A percentile compares a stretch with the other conserved stretches of the same genome.
Conservation (phyloP, 2,888 invertebrate genomes). For the Diarsia brunnea region DNA sequence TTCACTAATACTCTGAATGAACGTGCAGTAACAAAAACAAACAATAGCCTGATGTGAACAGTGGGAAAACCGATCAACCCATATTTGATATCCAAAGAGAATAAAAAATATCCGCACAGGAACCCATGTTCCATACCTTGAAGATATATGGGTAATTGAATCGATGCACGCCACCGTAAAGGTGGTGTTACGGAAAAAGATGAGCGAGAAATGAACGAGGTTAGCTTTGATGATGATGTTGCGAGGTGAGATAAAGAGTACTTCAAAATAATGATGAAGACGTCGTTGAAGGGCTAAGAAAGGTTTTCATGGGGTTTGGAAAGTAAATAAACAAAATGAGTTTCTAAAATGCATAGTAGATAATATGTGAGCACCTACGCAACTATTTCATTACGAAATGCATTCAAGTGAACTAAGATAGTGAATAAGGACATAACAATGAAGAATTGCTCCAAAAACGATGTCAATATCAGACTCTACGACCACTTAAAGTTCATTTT, state of each 20-base stretch:
- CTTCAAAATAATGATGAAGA: background rate
- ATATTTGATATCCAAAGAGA: slow-evolving; percentile 42
- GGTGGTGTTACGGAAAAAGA: slow-evolving; percentile 26
- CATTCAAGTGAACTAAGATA: slow-evolving; percentile 22
- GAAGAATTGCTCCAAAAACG: slow-evolving; percentile 30
- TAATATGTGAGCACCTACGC: background rate
- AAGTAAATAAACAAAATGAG: too few species aligned
- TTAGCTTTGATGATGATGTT: background rate
- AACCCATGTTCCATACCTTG: slow-evolving; percentile 38
- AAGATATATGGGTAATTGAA: slow-evolving; percentile 73
- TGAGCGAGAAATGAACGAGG: slow-evolving; percentile 35
- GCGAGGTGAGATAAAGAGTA: background rate
- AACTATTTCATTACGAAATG: background rate
- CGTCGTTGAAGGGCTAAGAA: too few species aligned
- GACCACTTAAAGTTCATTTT: slow-evolving; percentile 51
- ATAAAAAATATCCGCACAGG: slow-evolving; percentile 44
- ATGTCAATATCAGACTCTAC: slow-evolving; percentile 47
- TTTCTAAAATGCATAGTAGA: background rate
- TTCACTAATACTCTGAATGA: background rate
- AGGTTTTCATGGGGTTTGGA: too few species aligned
- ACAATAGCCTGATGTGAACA: slow-evolving; percentile 31
- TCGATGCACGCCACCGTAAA: slow-evolving; percentile 61
- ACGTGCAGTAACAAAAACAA: slow-evolving; percentile 26
- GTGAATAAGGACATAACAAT: slow-evolving; percentile 40
- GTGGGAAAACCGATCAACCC: slow-evolving; percentile 39